phyloP scores from a whole-genome alignment of 2,888 invertebrate species.

The Laspeyria flexula region DNA sequence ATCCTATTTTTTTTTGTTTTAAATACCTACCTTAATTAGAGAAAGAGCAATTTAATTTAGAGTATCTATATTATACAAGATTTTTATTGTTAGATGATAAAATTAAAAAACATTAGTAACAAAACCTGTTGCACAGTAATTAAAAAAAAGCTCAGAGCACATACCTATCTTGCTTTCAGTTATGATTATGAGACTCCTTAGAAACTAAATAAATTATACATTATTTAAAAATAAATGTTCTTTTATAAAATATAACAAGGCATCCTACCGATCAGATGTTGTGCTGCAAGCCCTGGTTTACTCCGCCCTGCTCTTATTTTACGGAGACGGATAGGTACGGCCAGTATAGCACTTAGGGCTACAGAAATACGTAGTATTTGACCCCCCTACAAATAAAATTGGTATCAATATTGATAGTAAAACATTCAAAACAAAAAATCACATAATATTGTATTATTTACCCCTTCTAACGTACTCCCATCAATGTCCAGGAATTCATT shows the following conservation, averaged over 20 bases:
- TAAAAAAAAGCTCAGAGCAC: too few relatives aligned
- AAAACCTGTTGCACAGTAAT: too few relatives aligned
- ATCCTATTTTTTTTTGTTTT: too few relatives aligned
- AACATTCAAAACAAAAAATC: background rate
- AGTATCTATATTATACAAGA: too few relatives aligned
- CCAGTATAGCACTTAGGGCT: conserved; percentile 91
- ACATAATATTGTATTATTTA: conserved; percentile 64
- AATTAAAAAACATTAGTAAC: too few relatives aligned
- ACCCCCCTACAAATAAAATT: conserved; percentile 89
- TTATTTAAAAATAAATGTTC: too few relatives aligned
- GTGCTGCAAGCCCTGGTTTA: conserved; percentile 93
- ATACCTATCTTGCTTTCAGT: too few relatives aligned
- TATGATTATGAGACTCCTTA: too few relatives aligned
- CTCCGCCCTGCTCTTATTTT: conserved; percentile 94
- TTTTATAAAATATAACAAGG: background rate
- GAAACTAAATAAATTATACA: background rate
- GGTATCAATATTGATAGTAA: background rate
- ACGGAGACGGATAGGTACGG: conserved; percentile 89
- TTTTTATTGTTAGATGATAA: too few relatives aligned
- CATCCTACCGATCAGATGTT: conserved; percentile 91
- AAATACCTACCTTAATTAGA: too few relatives aligned
- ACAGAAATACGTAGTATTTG: conserved; percentile 94
- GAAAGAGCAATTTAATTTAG: too few relatives aligned
- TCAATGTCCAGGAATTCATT: conserved; percentile 87
- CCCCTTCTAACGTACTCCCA: conserved; percentile 93